Evolutionary conservation across 1,140 invertebrate species (phyloP), one percentile per base, ranked within the genome.

Genomic region (Spodoptera litura): DNA sequence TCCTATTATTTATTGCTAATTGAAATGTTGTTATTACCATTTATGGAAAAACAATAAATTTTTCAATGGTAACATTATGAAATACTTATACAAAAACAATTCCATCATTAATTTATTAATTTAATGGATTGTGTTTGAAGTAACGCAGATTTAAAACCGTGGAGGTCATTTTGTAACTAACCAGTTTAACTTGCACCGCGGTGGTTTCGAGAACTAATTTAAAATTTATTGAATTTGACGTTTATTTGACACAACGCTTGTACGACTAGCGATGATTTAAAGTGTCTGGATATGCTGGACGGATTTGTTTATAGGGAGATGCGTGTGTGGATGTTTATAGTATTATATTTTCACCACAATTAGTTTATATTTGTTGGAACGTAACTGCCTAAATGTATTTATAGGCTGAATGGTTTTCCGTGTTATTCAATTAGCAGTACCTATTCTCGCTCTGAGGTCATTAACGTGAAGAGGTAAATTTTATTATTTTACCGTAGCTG

Each of bases 281-380:
- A 44, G 38, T 44, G 4, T 44, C 58, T 31, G 25, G 58, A 13
- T 5, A 12, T 59, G 0, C 25, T 59, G 27, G 10, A 4, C 31
- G 58, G 11, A 35, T 31, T 31, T 59, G 27, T 31, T 31, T 31
- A 59, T 25, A 4, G 55, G 20, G 10, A 64, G 35, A 35, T 15
- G 61, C 61, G 31, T 38, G 15, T 13, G 31, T 62, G 61, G 5
- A 35, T 44, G 61, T 38, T 38, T 38, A 44, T 64, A 64, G 15
- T n/a, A 15, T 64, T 15, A 64, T 44, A 64, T 44, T 64, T 64
- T 38, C 61, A 64, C 38, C 61, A n/a, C 61, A 59, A 59, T 58
- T 12, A 44, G n/a, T 64, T 44, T 64, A 55, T 59, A 25, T 31
- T 59, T n/a, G 15, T 55, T 15, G 12, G 61, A 15, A 64, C 35